Evolutionary conservation across 1,140 invertebrate species (phyloP), one percentile per base, ranked within the genome.

Genomic region (Dysdera silvatica): DNA sequence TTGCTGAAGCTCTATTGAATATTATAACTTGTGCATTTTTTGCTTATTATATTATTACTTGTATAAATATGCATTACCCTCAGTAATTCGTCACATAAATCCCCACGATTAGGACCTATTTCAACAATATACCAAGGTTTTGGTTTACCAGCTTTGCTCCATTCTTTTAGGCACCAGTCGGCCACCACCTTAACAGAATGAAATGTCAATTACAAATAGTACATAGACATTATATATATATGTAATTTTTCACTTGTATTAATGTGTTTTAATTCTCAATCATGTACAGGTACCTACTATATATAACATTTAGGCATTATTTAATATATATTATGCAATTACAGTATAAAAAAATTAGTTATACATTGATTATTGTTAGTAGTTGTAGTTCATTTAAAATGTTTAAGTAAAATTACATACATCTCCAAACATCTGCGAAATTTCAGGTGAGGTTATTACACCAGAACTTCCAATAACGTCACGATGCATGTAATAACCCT

Each of bases 361-460:
- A n/a, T n/a, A n/a, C n/a, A n/a, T n/a, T n/a, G n/a, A n/a, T n/a
- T n/a, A n/a, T n/a, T n/a, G n/a, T n/a, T n/a, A n/a, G n/a, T n/a
- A n/a, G n/a, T n/a, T n/a, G n/a, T n/a, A n/a, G n/a, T n/a, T n/a
- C n/a, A n/a, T n/a, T n/a, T n/a, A n/a, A n/a, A n/a, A n/a, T n/a
- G 20, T 51, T 51, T 51, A 28, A 32, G 18, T 33, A 5, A 59
- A 32, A 28, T 35, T 20, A 60, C 51, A 60, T 72, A 90, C 88
- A 79, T 99, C 95, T 57, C 95, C 94, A 83, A 98, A 99, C 70
- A 98, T 82, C 75, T 96, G 93, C 68, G 84, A 87, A 48, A 99
- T 87, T 84, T 98, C 95, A 24, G 95, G 95, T 6, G 94, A 95
- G 20, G 95, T 98, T 62, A 88, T 87, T 71, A 97, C 98, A 77